Base-by-base conservation (phyloP, 2,113 vertebrate genomes). In the Lepus americanus region DNA sequence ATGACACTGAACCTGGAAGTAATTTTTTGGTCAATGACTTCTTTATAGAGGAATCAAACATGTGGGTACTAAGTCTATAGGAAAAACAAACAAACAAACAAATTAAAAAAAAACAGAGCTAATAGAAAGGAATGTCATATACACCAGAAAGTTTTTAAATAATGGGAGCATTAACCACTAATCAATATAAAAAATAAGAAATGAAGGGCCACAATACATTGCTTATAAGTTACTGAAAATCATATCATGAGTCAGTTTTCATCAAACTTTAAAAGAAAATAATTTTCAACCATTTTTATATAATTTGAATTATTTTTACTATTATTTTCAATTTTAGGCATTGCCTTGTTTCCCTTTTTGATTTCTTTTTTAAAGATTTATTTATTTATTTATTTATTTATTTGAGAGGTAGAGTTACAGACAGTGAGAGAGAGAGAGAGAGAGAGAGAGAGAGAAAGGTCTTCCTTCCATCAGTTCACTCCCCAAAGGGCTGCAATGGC, bases 341-440 rank as follows among this genome's bases (percentile, higher is more conserved):
- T 33, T 91, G 4, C 17, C 51, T 89, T 51, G 36, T 53, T 94
- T 92, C 93, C 4, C 4, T 69, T 89, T 78, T 49, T 91, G 9
- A 44, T 73, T 83, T 55, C 59, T 79, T 89, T 94, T 66, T 44
- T 44, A 7, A 44, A 44, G 44, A 44, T 44, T 44, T 44, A 44
- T 44, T 6, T 44, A 39, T n/a, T n/a, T n/a, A 36, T 36, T 36
- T 36, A 36, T 39, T 39, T 39, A 44, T 44, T 44, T 44, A 44
- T 44, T 44, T 44, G 44, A 44, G 44, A 44, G 44, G 44, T 44
- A 44, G 44, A 44, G 44, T 44, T 44, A 44, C 6, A 44, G 44
- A 44, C 44, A 44, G 44, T 44, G 6, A 44, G 44, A 44, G 44
- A 7, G 6, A 44, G 44, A 44, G 44, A 44, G 6, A 44, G 44